Conservation (phyloP, 2,888 invertebrate species). For the Lamellibrachia satsuma region DNA sequence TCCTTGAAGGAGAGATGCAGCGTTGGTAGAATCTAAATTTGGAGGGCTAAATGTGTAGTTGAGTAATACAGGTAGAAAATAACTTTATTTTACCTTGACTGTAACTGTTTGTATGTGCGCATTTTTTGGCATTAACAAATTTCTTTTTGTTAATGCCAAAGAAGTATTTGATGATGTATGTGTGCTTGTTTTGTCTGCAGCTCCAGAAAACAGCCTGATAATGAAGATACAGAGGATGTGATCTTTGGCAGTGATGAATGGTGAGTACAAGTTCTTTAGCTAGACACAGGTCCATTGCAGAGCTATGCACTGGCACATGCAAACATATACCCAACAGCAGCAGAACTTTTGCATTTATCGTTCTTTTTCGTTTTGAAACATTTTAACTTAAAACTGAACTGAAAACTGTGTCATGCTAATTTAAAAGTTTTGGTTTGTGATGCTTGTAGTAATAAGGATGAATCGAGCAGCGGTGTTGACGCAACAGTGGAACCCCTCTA, state of each 20-base stretch:
- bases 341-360: not conserved
- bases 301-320: not conserved
- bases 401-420: not conserved
- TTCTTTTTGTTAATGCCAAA: no score
- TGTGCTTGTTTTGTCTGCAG: slow-evolving; percentile 25
- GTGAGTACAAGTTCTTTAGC: slow-evolving; percentile 40
- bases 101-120: no score
- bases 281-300: not conserved
- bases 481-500: slow-evolving; percentile 92
- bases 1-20: no score
- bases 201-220: slow-evolving; percentile 53
- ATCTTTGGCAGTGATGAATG: slow-evolving; percentile 75
- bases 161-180: not conserved
- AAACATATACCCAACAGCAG: not conserved
- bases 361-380: no score
- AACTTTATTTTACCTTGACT: no score
- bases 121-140: no score
- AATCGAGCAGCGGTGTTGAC: slow-evolving; percentile 70
- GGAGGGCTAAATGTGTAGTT: no score
- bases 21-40: no score
- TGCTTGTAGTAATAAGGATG: not conserved
- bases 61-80: no score
- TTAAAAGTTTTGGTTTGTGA: not conserved
- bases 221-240: slow-evolving; percentile 81
- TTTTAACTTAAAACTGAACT: not conserved